phyloP scores from a whole-genome alignment of 2,888 invertebrate species.

The Agonopterix arenella region DNA sequence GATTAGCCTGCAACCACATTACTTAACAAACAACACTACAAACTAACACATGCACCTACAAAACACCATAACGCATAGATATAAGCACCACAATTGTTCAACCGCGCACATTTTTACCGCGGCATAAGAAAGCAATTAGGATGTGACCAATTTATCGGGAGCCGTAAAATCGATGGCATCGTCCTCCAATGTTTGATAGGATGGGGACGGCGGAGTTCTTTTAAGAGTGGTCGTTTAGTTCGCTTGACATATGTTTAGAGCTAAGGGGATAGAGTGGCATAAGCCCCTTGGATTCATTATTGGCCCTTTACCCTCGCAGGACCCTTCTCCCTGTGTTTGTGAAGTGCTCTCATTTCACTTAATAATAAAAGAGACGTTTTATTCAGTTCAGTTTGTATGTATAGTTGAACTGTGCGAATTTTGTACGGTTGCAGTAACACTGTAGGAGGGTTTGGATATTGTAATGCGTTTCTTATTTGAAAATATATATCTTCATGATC shows the following conservation, averaged over 20 bases:
- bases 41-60: conserved; percentile 4
- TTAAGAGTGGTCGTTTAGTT: conserved; percentile 22
- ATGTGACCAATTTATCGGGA: conserved; percentile 33
- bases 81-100: conserved; percentile 28
- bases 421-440: no score
- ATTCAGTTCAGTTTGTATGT: conserved; percentile 15
- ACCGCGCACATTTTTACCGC: conserved; percentile 20
- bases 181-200: neutral
- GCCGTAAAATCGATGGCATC: conserved; percentile 13
- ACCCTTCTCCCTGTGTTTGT: conserved; percentile 55
- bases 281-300: conserved; percentile 69
- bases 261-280: conserved; percentile 62
- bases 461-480: no score
- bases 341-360: conserved; percentile 49
- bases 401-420: conserved; percentile 7
- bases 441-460: no score
- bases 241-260: conserved; percentile 64
- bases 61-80: conserved; percentile 12
- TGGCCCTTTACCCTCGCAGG: conserved; percentile 48
- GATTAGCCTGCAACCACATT: conserved; percentile 42
- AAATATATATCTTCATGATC: no score
- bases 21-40: conserved; percentile 29
- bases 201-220: neutral
- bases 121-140: conserved; percentile 60
- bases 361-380: conserved; percentile 26